These are phyloP conservation scores for Leuctra nigra DNA, from an alignment of 2,888 invertebrate genomes.

Conservation along the genomic window DNA sequence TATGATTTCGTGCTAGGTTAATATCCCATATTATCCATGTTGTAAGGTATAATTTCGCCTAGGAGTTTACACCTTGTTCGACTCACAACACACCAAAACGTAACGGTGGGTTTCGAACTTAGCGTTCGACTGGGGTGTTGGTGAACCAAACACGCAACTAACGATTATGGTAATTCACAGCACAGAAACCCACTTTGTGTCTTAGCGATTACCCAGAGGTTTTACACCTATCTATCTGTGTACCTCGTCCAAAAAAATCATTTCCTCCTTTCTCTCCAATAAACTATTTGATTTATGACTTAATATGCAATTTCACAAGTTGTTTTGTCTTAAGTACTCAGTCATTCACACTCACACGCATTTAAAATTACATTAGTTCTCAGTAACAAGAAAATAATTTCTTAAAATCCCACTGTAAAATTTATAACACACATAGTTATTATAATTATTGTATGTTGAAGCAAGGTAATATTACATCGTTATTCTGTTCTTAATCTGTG, in stretches of 20 bases:
- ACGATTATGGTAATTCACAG: neutral
- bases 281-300: too few relatives aligned
- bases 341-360: too few relatives aligned
- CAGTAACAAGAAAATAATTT: too few relatives aligned
- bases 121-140: neutral
- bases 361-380: too few relatives aligned
- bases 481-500: too few relatives aligned
- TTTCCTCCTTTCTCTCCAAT: neutral
- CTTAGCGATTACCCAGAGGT: constrained; percentile 5
- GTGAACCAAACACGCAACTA: neutral
- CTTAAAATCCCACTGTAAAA: too few relatives aligned
- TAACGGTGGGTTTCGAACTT: neutral
- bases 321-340: too few relatives aligned
- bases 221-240: neutral
- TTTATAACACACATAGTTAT: too few relatives aligned
- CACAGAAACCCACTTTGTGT: constrained; percentile 6
- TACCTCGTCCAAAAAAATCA: neutral
- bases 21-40: neutral
- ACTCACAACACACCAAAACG: neutral
- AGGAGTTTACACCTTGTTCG: neutral
- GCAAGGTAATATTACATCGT: too few relatives aligned
- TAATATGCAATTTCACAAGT: too few relatives aligned
- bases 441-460: too few relatives aligned
- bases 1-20: neutral
- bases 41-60: neutral